Evolutionary conservation across 1,140 invertebrate species (phyloP).

Genomic region (Maconellicoccus hirsutus): DNA sequence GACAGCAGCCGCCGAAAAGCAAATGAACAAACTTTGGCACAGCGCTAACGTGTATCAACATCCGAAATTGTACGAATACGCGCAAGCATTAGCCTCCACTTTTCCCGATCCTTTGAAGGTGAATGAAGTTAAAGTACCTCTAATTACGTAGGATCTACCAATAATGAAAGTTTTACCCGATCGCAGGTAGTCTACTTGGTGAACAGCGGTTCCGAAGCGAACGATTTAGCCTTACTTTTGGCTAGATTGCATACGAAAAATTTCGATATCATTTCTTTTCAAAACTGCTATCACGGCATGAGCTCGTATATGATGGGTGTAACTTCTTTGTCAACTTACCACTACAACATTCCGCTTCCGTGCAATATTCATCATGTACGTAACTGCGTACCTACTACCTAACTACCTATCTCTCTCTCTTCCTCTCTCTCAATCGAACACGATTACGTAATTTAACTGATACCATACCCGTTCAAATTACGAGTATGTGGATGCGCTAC

Average conservation of each 20-base stretch:
- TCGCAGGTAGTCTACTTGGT: slow-evolving; percentile 78
- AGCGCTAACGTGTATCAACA: slow-evolving; percentile 85
- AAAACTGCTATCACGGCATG: slow-evolving; percentile 83
- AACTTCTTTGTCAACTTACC: slow-evolving; percentile 68
- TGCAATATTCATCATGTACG: slow-evolving; percentile 56
- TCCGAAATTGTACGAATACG: slow-evolving; percentile 82
- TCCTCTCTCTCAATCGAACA: no score
- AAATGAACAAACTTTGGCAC: slow-evolving; percentile 76
- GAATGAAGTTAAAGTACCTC: slow-evolving; percentile 26
- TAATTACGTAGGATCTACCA: slow-evolving; percentile 18
- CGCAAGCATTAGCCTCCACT: slow-evolving; percentile 62
- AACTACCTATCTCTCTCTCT: no score
- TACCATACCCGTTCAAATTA: no score
- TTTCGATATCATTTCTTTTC: slow-evolving; percentile 72
- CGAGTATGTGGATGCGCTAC: no score
- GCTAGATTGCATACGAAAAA: slow-evolving; percentile 71
- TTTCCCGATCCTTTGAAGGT: slow-evolving; percentile 78
- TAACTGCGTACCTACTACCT: no score
- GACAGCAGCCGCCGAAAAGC: slow-evolving; percentile 57
- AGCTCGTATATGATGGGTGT: slow-evolving; percentile 69
- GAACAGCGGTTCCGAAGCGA: slow-evolving; percentile 95
- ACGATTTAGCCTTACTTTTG: slow-evolving; percentile 82
- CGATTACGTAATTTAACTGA: no score
- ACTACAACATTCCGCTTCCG: slow-evolving; percentile 50
- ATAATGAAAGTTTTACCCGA: no score